Conservation (phyloP, 2,797 vertebrate species). For the Chrosomus eos region DNA sequence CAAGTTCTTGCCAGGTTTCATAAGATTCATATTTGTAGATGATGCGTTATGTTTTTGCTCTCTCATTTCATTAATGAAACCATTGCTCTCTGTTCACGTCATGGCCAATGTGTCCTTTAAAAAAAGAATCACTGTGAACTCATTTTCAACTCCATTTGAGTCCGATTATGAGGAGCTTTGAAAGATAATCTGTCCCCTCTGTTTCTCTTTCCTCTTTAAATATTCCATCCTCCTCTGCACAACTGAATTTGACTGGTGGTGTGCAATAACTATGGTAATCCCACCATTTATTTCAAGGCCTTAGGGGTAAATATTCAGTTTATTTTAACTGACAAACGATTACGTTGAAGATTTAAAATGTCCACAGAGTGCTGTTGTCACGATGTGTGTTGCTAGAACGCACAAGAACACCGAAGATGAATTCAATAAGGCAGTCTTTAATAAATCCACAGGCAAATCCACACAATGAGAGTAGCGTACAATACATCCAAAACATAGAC, state of each 20-base stretch:
- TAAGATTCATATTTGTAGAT: background rate
- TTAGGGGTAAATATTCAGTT: background rate
- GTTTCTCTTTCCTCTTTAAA: conserved; percentile 26
- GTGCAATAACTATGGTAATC: background rate
- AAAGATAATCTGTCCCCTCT: conserved; percentile 25
- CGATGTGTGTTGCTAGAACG: background rate
- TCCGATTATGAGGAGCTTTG: conserved; percentile 30
- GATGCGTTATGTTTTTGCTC: conserved; percentile 1
- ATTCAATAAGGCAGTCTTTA: background rate
- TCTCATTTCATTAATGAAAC: conserved; percentile 1
- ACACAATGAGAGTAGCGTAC: background rate
- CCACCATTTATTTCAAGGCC: background rate
- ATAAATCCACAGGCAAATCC: background rate
- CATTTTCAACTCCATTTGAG: conserved; percentile 19
- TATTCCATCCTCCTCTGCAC: conserved; percentile 4
- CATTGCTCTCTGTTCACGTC: background rate
- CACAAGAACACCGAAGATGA: background rate
- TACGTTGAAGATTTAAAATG: background rate
- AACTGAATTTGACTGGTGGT: background rate
- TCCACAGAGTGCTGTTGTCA: background rate
- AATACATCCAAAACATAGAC: background rate
- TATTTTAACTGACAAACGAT: background rate
- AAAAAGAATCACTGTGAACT: background rate
- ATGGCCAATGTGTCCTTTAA: conserved; percentile 22
- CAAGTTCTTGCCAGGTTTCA: background rate